phyloP scores from a whole-genome alignment of 2,888 invertebrate genomes.

The Tetragonisca angustula region DNA sequence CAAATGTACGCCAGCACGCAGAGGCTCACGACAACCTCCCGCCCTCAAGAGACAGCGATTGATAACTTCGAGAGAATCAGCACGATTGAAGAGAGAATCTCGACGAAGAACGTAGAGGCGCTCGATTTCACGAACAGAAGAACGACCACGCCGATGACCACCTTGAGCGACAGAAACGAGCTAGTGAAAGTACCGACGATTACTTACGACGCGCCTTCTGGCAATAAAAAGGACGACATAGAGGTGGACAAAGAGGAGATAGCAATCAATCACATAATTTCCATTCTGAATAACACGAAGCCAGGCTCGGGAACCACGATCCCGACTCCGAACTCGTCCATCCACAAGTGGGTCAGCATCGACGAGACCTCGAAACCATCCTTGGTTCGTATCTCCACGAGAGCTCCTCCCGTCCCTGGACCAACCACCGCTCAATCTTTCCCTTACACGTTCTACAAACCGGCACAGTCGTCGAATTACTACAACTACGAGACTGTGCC shows the following conservation, averaged over 20 bases:
- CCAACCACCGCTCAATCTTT: constrained; percentile 72
- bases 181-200: constrained; percentile 83
- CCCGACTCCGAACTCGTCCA: constrained; percentile 71
- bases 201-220: constrained; percentile 76
- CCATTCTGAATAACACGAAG: constrained; percentile 83
- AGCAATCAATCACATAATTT: constrained; percentile 84
- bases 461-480: constrained; percentile 75
- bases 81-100: constrained; percentile 66
- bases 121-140: constrained; percentile 32
- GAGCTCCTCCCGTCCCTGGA: constrained; percentile 55
- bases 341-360: constrained; percentile 79
- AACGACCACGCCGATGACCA: constrained; percentile 77
- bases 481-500: constrained; percentile 78
- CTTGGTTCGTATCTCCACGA: constrained; percentile 68
- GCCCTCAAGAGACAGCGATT: constrained; percentile 15
- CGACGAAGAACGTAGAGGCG: constrained; percentile 58
- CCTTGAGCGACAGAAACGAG: constrained; percentile 68
- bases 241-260: constrained; percentile 79
- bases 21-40: constrained; percentile 42
- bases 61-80: constrained; percentile 36
- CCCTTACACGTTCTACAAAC: constrained; percentile 78
- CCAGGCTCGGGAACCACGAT: constrained; percentile 72
- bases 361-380: constrained; percentile 81
- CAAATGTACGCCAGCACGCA: constrained; percentile 70
- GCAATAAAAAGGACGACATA: constrained; percentile 80